Conservation (phyloP, 2,113 vertebrate species). For the Xenopus borealis region DNA sequence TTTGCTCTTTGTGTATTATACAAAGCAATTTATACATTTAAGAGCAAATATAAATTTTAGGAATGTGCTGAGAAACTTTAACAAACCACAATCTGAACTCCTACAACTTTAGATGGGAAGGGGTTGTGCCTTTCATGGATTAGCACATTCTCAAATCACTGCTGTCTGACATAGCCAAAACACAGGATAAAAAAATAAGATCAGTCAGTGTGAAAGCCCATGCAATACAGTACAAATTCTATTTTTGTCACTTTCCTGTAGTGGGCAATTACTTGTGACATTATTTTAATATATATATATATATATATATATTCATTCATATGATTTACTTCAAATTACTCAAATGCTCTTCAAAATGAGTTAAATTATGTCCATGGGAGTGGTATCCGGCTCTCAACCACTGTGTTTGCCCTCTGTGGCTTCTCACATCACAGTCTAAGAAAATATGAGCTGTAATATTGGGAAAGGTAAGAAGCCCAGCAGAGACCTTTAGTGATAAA, state of each 20-base stretch:
- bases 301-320: too few relatives aligned
- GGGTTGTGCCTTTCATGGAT: background rate
- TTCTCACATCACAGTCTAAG: slow-evolving; percentile 74
- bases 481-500: slow-evolving; percentile 80
- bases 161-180: too few relatives aligned
- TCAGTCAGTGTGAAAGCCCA: too few relatives aligned
- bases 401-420: slow-evolving; percentile 70
- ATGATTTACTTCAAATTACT: too few relatives aligned
- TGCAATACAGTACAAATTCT: too few relatives aligned
- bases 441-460: slow-evolving; percentile 72
- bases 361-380: slow-evolving; percentile 61
- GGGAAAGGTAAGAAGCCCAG: slow-evolving; percentile 74
- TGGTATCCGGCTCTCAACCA: slow-evolving; percentile 61
- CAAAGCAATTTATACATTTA: too few relatives aligned
- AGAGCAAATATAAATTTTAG: too few relatives aligned
- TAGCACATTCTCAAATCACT: slow-evolving; percentile 7
- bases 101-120: slow-evolving; percentile 22
- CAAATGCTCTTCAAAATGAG: slow-evolving; percentile 40
- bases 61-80: background rate
- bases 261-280: too few relatives aligned
- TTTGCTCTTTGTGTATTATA: too few relatives aligned
- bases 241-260: too few relatives aligned
- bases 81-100: slow-evolving; percentile 35
- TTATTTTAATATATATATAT: too few relatives aligned
- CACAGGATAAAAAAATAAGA: too few relatives aligned